Evolutionary conservation across 1,140 invertebrate genomes (phyloP), one percentile per base, ranked within the genome.

Genomic region (Lepidostoma basale): DNA sequence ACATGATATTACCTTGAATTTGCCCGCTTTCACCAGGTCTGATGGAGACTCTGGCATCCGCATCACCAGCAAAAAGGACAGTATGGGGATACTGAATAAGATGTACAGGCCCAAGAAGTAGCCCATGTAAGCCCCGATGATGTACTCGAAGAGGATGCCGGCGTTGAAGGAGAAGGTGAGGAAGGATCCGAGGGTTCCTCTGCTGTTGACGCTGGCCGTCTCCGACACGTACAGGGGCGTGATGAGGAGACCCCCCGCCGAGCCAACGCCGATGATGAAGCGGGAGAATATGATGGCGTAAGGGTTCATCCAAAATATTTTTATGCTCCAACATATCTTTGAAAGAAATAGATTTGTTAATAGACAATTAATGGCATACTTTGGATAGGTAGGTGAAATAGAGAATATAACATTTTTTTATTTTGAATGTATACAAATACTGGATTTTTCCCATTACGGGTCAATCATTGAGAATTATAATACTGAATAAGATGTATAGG

Each of bases 191-290:
- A 88, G 63, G 22, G 81, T 76, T 0, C 89, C 88, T 36, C 88
- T 75, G 8, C 84, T 80, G n/a, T 78, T 76, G 33, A 84, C 81
- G 3, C 84, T 79, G 0, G 85, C 78, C 0, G 86, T 86, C 76
- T 90, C 88, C 2, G 83, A 81, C 0, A 88, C 77, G 73, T 89
- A 90, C 2, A 86, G 74, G 0, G 88, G 84, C 0, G 79, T 75
- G 12, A 84, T 49, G 20, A 86, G 81, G 25, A 84, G 78, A 0
- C 76, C 70, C 2, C 84, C 77, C 0, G 83, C 87, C 33, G 79
- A 80, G 2, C 87, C 49, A 0, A 77, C 12, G 0, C 88, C 88
- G 0, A 70, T 59, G 10, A 82, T 67, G 16, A 81, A 73, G 22
- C 81, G 74, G 0, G 77, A 76, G 1, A 76, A 22, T 3, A 79